These are phyloP conservation scores for Agrochola circellaris DNA, from an alignment of 2,888 invertebrate genomes.

Conservation along the genomic window DNA sequence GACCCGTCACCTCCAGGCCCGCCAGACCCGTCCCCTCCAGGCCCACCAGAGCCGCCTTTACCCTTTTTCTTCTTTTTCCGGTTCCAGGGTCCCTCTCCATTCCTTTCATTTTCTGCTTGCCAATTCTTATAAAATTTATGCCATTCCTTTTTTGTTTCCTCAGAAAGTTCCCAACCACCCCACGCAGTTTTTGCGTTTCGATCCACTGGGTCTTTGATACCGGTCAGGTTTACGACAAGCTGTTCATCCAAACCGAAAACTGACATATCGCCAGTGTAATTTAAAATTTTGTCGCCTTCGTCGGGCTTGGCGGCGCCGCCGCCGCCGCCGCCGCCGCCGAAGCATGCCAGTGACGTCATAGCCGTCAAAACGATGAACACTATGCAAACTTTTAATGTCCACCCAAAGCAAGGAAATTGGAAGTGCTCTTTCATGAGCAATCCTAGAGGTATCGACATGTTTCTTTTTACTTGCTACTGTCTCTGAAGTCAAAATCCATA, in stretches of 20 bases:
- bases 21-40: background rate
- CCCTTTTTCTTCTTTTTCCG: no score
- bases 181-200: background rate
- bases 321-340: fast-evolving
- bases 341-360: constrained; percentile 15
- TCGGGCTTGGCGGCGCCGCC: no score
- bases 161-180: constrained; percentile 18
- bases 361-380: background rate
- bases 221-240: background rate
- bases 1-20: background rate
- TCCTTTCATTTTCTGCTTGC: background rate
- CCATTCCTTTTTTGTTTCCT: background rate
- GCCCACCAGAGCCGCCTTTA: no score
- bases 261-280: no score
- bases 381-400: background rate
- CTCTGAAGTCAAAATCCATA: background rate
- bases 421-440: background rate
- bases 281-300: no score
- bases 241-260: background rate
- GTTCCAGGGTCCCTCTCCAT: background rate
- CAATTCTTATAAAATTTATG: background rate
- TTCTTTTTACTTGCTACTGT: background rate
- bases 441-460: background rate
- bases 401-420: background rate
- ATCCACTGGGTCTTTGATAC: background rate